A percentile compares a stretch with the other conserved stretches of the same genome.
phyloP scores from a whole-genome alignment of 2,888 invertebrate species.

The Thumatha senex region DNA sequence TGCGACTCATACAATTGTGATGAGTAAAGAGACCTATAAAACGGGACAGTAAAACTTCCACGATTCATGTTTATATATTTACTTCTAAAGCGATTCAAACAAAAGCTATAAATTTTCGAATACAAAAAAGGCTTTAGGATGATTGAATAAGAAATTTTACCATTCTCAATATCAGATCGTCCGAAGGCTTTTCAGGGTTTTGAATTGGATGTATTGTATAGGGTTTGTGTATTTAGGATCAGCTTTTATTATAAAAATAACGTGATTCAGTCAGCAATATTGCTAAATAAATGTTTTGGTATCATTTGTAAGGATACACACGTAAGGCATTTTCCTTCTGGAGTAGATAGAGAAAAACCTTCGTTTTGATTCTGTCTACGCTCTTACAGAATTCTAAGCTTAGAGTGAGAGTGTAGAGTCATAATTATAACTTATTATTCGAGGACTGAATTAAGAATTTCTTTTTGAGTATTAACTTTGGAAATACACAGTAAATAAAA shows the following conservation, averaged over 20 bases:
- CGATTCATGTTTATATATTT: neutral
- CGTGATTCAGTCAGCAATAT: constrained; percentile 4
- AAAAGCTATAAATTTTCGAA: constrained; percentile 7
- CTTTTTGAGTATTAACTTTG: no score
- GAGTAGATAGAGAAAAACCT: no score
- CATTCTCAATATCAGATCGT: constrained; percentile 10
- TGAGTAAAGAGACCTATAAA: no score
- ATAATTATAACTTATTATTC: no score
- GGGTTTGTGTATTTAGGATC: constrained; percentile 19
- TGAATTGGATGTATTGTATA: constrained; percentile 9
- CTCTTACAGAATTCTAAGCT: no score
- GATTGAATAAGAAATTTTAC: constrained; percentile 18
- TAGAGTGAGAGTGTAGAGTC: no score
- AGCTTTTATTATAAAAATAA: constrained; percentile 12
- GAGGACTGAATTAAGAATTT: no score
- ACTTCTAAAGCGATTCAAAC: neutral
- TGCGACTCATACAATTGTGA: no score
- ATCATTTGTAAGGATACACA: neutral
- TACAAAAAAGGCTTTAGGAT: constrained; percentile 10
- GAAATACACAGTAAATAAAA: no score
- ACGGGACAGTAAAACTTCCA: no score
- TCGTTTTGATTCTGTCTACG: no score
- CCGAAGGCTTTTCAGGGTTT: constrained; percentile 14
- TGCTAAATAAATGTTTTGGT: constrained; percentile 3
- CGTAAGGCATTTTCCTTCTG: neutral